phyloP scores from a whole-genome alignment of 1,140 invertebrate species.

The Megalopta genalis region DNA sequence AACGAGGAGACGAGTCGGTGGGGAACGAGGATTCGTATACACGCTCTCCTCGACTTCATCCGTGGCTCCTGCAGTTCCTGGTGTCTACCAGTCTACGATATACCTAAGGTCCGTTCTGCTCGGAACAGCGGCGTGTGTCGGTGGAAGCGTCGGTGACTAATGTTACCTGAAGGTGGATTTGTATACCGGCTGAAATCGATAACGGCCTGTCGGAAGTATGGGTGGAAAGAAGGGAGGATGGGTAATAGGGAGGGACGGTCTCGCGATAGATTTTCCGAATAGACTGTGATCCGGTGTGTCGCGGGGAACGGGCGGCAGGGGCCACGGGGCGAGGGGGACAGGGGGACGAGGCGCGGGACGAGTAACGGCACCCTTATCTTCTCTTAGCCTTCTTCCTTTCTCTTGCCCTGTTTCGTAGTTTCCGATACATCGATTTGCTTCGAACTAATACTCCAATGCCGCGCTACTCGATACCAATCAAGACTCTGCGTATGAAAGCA shows the following conservation, averaged over 20 bases:
- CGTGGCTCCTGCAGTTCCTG: slow-evolving; percentile 42
- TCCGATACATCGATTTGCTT: neutral
- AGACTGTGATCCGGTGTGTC: neutral
- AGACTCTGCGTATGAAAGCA: neutral
- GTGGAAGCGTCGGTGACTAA: slow-evolving; percentile 69
- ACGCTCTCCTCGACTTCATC: neutral
- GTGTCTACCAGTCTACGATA: slow-evolving; percentile 47
- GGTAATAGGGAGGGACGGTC: slow-evolving; percentile 40
- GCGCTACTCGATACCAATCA: neutral
- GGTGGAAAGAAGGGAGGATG: slow-evolving; percentile 6
- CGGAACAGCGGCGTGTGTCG: slow-evolving; percentile 58
- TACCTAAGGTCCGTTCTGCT: slow-evolving; percentile 29
- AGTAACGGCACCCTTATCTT: slow-evolving; percentile 19
- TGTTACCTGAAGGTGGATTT: slow-evolving; percentile 72
- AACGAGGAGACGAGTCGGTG: neutral
- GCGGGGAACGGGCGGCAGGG: neutral
- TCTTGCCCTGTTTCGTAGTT: neutral
- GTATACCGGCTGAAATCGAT: slow-evolving; percentile 74
- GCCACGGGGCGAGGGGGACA: neutral
- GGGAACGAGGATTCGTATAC: slow-evolving; percentile 1
- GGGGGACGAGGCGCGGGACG: neutral
- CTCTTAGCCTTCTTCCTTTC: neutral
- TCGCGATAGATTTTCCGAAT: slow-evolving; percentile 46
- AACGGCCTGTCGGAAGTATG: slow-evolving; percentile 40
- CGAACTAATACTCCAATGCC: neutral